Base-by-base conservation (phyloP, 2,888 invertebrate species). In the Gisinianus flammeolus region DNA sequence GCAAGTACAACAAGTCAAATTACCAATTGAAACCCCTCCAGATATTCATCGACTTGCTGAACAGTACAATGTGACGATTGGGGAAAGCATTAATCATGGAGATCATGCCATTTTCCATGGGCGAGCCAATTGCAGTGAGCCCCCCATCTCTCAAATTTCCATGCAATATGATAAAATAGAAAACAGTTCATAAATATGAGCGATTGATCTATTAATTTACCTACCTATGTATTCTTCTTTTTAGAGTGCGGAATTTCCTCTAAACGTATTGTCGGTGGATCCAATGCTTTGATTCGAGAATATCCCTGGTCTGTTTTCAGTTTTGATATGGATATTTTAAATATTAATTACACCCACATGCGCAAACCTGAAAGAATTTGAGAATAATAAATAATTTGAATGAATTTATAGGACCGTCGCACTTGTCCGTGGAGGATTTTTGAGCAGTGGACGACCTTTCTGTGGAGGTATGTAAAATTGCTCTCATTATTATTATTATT, bases 231-330 rank as follows among this genome's bases (percentile, higher is more conserved):
- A 24, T 10, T 44, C 44, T 44, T 26, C n/a, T 8, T 44, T 54
- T 28, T 26, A 70, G 70, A 70, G 19, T 70, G 70, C 54, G 70
- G 70, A 24, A 30, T 52, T 52, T 70, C 70, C 2, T 22, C 70
- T 10, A 3, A 30, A 28, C 22, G 70, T 10, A 70, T 70, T 70
- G 70, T 70, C 8, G 70, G 70, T 4, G 70, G 70, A 16, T 24
- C 10, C 4, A 6, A 19, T 12, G 30, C 28, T 26, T 2, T 35
- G 12, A 70, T 70, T 70, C 52, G 70, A 26, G 70, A 70, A 6
- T 54, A 52, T 12, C 70, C 70, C 1, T 70, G 70, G 67, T 28
- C 19, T n/a, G n/a, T n/a, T n/a, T n/a, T n/a, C n/a, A n/a, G n/a
- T n/a, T n/a, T n/a, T n/a, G n/a, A n/a, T n/a, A n/a, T n/a, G n/a